These are phyloP conservation scores for Corvus cornix DNA, from an alignment of 2,113 vertebrate genomes.

Conservation along the genomic window DNA sequence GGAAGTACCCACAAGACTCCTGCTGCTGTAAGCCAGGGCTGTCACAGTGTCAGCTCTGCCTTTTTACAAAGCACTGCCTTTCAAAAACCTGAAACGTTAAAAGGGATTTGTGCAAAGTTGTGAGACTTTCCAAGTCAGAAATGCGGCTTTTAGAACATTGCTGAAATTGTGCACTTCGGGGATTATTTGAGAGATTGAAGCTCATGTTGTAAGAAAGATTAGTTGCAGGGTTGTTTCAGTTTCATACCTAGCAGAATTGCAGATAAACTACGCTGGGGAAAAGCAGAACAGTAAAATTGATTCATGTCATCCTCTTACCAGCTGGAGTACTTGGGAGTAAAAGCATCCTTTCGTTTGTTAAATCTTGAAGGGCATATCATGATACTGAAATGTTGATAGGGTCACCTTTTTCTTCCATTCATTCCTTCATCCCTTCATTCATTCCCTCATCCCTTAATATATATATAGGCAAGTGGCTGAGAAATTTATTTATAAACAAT, in stretches of 20 bases:
- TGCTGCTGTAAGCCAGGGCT: slow-evolving; percentile 39
- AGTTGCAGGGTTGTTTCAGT: slow-evolving; percentile 17
- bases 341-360: slow-evolving; percentile 26
- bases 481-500: neutral
- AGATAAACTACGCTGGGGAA: neutral
- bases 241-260: neutral
- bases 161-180: neutral
- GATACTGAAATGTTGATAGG: slow-evolving; percentile 26
- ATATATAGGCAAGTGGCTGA: neutral
- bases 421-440: neutral
- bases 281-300: slow-evolving; percentile 38
- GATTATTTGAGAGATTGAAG: slow-evolving; percentile 6
- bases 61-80: slow-evolving; percentile 26
- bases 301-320: neutral
- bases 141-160: neutral
- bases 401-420: slow-evolving; percentile 13
- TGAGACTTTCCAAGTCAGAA: slow-evolving; percentile 44
- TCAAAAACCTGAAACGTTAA: slow-evolving; percentile 2
- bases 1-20: slow-evolving; percentile 27
- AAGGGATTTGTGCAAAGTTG: slow-evolving; percentile 1
- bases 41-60: slow-evolving; percentile 37
- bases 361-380: neutral
- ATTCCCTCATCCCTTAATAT: neutral
- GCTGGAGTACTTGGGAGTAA: slow-evolving; percentile 17
- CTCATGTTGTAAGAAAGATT: neutral